A percentile compares a stretch with the other conserved stretches of the same genome.
These are phyloP conservation scores for Peromyscus aztecus DNA, from an alignment of 2,797 vertebrate genomes.

Conservation along the genomic window DNA sequence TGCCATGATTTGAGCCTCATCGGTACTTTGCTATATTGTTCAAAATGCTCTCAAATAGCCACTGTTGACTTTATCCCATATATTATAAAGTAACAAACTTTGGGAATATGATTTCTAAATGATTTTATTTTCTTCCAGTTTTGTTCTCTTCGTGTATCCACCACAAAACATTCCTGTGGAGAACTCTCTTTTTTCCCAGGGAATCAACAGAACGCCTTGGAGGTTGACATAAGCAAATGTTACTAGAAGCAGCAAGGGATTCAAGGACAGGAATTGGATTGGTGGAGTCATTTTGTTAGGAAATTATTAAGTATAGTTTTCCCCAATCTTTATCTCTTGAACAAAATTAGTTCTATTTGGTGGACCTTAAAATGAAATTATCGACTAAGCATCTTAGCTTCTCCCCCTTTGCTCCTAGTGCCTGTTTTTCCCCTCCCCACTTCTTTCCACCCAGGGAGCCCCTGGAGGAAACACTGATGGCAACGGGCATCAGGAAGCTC, in stretches of 20 bases:
- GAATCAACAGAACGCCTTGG: neutral
- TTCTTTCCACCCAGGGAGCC: neutral
- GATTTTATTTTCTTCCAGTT: slow-evolving; percentile 73
- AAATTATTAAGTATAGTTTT: slow-evolving; percentile 12
- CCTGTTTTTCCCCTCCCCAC: neutral
- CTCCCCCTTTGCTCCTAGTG: no score
- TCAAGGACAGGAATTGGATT: neutral
- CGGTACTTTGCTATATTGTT: slow-evolving; percentile 41
- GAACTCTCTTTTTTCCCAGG: neutral
- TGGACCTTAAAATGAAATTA: neutral
- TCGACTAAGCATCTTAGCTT: neutral
- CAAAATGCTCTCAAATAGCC: slow-evolving; percentile 71
- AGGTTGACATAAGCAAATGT: neutral
- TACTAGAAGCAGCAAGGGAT: slow-evolving; percentile 4
- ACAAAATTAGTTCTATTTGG: neutral
- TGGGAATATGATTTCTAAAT: slow-evolving; percentile 27
- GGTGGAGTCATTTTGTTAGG: neutral
- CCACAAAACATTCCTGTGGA: slow-evolving; percentile 46
- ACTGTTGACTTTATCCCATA: slow-evolving; percentile 61
- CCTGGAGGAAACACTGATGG: neutral
- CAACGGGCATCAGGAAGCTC: neutral
- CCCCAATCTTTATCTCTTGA: neutral
- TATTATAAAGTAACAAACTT: slow-evolving; percentile 49
- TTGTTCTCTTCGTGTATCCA: slow-evolving; percentile 24
- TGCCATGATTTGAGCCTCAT: slow-evolving; percentile 67